A percentile compares a stretch with the other conserved stretches of the same genome.
phyloP scores from a whole-genome alignment of 2,797 vertebrate genomes.

The Steatocranus sp. region DNA sequence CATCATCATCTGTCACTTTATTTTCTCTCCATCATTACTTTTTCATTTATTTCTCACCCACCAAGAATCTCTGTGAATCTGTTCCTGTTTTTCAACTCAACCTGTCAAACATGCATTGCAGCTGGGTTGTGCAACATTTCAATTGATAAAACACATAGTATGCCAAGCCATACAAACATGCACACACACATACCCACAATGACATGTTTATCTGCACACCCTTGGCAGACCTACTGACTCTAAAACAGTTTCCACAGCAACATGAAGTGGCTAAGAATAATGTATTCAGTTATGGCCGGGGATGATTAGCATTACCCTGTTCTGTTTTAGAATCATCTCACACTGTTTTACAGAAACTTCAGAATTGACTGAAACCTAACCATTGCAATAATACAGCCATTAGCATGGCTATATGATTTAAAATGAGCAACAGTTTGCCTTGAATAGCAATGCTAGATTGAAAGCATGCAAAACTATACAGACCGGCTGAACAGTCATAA shows the following conservation, averaged over 20 bases:
- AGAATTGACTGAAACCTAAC: conserved; percentile 5
- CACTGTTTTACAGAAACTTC: background rate
- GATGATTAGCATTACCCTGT: conserved; percentile 62
- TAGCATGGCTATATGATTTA: background rate
- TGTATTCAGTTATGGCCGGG: conserved; percentile 66
- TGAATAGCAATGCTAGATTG: background rate
- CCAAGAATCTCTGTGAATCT: conserved; percentile 40
- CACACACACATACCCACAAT: conserved; percentile 18
- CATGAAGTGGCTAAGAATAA: conserved; percentile 75
- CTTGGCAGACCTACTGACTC: conserved; percentile 72
- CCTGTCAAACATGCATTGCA: conserved; percentile 36
- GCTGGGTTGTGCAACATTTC: conserved; percentile 21
- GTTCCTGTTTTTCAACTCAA: conserved; percentile 59
- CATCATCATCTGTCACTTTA: conserved; percentile 17
- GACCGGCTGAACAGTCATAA: conserved; percentile 19
- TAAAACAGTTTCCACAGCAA: conserved; percentile 82
- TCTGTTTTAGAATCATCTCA: conserved; percentile 33
- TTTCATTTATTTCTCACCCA: conserved; percentile 37
- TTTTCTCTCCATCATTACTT: conserved; percentile 7
- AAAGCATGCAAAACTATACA: background rate
- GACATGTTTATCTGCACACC: conserved; percentile 63
- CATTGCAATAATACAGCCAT: background rate
- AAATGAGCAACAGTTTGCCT: background rate
- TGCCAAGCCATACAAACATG: conserved; percentile 20
- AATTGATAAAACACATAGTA: conserved; percentile 52